These are phyloP conservation scores for Nemoura dubitans DNA, from an alignment of 2,888 invertebrate species.

Conservation along the genomic window DNA sequence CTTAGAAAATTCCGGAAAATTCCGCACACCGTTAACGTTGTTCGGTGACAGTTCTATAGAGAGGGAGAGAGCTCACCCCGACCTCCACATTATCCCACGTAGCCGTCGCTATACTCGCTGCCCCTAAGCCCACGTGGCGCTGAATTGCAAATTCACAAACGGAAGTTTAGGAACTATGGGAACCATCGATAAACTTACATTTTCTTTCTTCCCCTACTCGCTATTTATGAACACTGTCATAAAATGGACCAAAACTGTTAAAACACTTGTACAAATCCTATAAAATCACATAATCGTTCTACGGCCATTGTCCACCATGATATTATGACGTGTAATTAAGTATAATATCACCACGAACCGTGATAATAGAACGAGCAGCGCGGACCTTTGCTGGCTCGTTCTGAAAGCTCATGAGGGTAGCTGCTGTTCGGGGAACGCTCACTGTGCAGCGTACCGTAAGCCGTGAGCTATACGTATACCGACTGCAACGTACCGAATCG, in stretches of 20 bases:
- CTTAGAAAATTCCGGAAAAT: background rate
- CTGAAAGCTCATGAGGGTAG: background rate
- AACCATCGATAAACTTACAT: background rate
- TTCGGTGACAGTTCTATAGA: background rate
- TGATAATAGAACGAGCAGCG: background rate
- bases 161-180: too few relatives aligned
- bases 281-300: constrained; percentile 7
- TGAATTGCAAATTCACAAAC: background rate
- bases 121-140: background rate
- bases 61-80: too few relatives aligned
- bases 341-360: background rate
- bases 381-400: background rate
- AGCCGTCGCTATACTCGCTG: too few relatives aligned
- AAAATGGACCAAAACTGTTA: background rate
- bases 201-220: background rate
- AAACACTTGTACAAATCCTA: background rate
- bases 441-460: background rate
- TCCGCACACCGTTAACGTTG: background rate
- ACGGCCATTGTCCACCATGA: background rate
- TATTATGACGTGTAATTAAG: background rate
- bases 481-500: background rate
- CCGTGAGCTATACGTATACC: background rate
- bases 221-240: background rate
- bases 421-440: background rate
- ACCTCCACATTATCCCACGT: background rate